Evolutionary conservation across 2,113 vertebrate genomes (phyloP), one percentile per base, ranked within the genome.

Genomic region (Anoura caudifer): DNA sequence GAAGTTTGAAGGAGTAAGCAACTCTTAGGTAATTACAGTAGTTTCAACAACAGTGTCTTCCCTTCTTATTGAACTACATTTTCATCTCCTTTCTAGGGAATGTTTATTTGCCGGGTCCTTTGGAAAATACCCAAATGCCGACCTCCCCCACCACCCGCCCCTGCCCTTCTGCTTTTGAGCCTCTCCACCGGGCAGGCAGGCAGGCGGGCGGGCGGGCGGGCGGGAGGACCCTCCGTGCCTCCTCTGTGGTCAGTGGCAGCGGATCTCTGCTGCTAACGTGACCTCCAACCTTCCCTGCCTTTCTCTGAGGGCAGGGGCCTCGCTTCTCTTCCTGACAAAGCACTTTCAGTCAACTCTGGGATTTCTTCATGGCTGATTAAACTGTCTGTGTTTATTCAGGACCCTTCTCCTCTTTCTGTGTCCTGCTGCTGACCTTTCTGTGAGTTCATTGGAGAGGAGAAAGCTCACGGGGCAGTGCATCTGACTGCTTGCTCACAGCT

Each of bases 321-420:
- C 70, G 3, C 80, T 76, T 54, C 80, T 95, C 70, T 76, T 89
- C 94, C 96, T 93, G 91, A 95, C 95, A 95, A 96, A 97, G 96
- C 77, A 86, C 94, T 96, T 95, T 89, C 79, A 75, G 89, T 76
- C 97, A 52, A 54, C 93, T 95, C 93, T 91, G 83, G 82, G 94
- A 43, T 96, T 95, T 94, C 95, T 97, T 93, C 95, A 97, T 80
- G 96, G 97, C 59, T 96, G 97, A 98, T 97, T 95, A 97, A 95
- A 96, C 87, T 88, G 97, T 96, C 96, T 97, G 96, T 97, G 96
- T 97, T 96, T 96, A 92, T 90, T 94, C 96, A 94, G 95, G 94
- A 92, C 92, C 95, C 92, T 96, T 95, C 96, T 97, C 87, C 36
- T 89, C 80, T 94, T 80, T 90, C 96, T 97, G 95, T 92, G 95